Evolutionary conservation across 2,113 vertebrate species (phyloP), one percentile per base, ranked within the genome.

Genomic region (Stegastes partitus): DNA sequence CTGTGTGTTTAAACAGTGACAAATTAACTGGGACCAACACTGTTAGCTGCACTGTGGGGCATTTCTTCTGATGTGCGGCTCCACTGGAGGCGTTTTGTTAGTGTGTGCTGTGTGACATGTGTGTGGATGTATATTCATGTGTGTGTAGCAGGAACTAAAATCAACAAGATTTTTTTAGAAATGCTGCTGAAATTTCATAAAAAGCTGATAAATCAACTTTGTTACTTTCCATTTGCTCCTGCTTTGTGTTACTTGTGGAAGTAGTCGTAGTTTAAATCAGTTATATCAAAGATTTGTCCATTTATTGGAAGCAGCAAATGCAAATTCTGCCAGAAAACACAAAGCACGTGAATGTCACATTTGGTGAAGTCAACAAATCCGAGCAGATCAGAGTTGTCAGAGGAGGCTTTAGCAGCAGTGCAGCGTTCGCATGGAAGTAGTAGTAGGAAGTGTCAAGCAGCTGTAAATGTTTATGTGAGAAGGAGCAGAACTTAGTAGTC

Each of bases 1-100:
- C 39, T 82, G 64, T 31, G 22, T 80, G 65, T 86, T 82, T 74
- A 73, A 83, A 76, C 34, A 34, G 74, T 87, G 71, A 85, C 77
- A 74, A 76, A 70, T 85, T 65, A 86, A 81, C 51, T 42, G 50
- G 59, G 70, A 47, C 51, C 74, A 66, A 42, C 6, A 19, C 62
- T 56, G 23, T 22, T 26, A 74, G 31, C 44, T 22, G 64, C 55
- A 19, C 74, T 61, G 74, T 53, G 26, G 47, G 67, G 4, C 49
- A 11, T 65, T 83, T 68, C 62, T 50, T 79, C 49, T 56, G 55
- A 89, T 65, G 61, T 51, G 68, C 1, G 7, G 25, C 73, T 72
- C 42, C 26, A 4, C 0, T 54, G 28, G 45, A 72, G 68, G 55
- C 5, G 55, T 54, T 9, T 78, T 55, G 23, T 51, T 47, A 31